These are phyloP conservation scores for Drosophila flavopinicola DNA, from an alignment of 2,888 invertebrate species.

Conservation along the genomic window DNA sequence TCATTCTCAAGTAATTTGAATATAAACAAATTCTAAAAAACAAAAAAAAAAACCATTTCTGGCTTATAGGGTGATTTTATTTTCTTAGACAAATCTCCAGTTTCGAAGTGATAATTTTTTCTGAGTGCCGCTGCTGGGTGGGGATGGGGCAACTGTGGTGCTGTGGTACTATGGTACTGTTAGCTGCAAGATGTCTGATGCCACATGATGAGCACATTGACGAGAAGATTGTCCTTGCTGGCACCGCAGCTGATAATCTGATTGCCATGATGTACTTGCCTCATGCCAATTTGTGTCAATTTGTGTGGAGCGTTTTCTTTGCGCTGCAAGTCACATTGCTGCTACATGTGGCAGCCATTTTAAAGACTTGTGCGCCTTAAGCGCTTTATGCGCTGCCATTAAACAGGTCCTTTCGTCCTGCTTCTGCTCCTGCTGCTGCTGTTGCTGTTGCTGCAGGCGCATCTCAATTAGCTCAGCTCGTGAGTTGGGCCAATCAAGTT, in stretches of 20 bases:
- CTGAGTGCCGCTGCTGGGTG: no score
- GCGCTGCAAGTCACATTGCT: conserved; percentile 19
- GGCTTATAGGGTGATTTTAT: no score
- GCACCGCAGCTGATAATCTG: conserved; percentile 53
- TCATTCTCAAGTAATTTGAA: no score
- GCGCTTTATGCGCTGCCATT: conserved; percentile 31
- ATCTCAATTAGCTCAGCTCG: conserved; percentile 40
- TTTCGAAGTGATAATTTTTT: no score
- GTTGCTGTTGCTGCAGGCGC: conserved; percentile 4
- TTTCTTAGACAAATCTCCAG: no score
- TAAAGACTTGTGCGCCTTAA: conserved; percentile 26
- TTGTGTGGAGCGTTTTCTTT: conserved; percentile 44
- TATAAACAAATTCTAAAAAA: no score
- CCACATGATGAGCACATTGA: conserved; percentile 56
- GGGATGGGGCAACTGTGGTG: background rate
- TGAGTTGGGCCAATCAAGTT: conserved; percentile 37
- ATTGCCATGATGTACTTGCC: conserved; percentile 69
- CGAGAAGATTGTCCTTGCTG: conserved; percentile 30
- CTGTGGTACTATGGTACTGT: background rate
- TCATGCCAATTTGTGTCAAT: conserved; percentile 73
- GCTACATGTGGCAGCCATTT: conserved; percentile 15
- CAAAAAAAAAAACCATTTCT: no score
- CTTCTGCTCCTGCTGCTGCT: conserved; percentile 2
- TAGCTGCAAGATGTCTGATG: conserved; percentile 18
- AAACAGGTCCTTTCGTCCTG: conserved; percentile 10